phyloP scores from a whole-genome alignment of 2,113 vertebrate genomes.

The Sapajus apella region DNA sequence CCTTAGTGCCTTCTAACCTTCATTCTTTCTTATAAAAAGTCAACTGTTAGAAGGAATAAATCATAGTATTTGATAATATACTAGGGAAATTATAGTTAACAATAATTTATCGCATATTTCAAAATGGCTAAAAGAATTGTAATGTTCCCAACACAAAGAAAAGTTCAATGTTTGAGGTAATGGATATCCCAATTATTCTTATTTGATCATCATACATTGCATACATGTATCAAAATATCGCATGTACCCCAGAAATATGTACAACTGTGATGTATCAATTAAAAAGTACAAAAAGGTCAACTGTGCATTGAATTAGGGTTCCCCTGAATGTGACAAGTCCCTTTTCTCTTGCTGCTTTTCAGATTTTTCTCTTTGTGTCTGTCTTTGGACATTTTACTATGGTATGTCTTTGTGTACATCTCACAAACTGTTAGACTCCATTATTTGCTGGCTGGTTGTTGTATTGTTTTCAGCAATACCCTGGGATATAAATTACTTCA shows the following conservation, averaged over 20 bases:
- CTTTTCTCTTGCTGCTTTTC: not conserved
- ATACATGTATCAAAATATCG: not conserved
- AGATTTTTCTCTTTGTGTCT: not conserved
- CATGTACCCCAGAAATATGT: not conserved
- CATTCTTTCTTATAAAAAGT: not conserved
- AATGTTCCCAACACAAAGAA: not conserved
- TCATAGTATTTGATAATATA: not conserved
- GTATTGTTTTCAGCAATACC: not conserved
- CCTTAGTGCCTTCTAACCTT: not conserved
- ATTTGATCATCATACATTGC: not conserved
- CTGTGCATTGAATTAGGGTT: not conserved
- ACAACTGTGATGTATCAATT: not conserved
- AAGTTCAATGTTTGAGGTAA: not conserved
- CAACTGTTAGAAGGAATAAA: not conserved
- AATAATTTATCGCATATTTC: not conserved
- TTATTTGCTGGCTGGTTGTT: not conserved
- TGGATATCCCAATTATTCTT: not conserved
- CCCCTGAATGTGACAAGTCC: too few species aligned
- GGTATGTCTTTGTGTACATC: not conserved
- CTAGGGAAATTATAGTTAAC: not conserved
- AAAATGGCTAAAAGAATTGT: not conserved
- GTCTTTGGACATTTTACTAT: not conserved
- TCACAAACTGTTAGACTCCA: not conserved
- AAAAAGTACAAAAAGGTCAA: not conserved
- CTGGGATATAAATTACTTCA: not conserved